phyloP scores from a whole-genome alignment of 2,888 invertebrate species.

The Leptodirus hochenwartii region DNA sequence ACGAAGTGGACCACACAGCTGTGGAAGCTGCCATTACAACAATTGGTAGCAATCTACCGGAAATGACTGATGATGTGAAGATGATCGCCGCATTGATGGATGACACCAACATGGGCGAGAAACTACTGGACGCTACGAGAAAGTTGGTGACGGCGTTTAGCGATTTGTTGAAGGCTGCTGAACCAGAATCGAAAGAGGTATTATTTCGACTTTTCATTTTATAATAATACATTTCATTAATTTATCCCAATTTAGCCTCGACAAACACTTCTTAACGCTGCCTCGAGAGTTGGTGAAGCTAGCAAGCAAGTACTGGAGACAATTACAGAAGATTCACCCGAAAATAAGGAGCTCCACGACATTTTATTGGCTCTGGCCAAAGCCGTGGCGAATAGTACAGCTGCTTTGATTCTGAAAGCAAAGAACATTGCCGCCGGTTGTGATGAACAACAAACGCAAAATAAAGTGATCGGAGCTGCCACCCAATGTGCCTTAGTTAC shows the following conservation, averaged over 20 bases:
- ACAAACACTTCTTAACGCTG: conserved; percentile 45
- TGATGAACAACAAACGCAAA: conserved; percentile 62
- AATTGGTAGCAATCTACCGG: conserved; percentile 89
- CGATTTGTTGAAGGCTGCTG: conserved; percentile 86
- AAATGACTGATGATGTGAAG: conserved; percentile 85
- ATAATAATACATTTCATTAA: not conserved
- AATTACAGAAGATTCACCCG: conserved; percentile 80
- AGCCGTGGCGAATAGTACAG: conserved; percentile 95
- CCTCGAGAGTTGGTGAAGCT: conserved; percentile 91
- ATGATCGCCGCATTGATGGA: conserved; percentile 93
- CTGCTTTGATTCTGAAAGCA: conserved; percentile 86
- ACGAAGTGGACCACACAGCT: conserved; percentile 88
- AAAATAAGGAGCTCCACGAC: conserved; percentile 69
- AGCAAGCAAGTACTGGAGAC: conserved; percentile 85
- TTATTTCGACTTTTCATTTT: conserved; percentile 3
- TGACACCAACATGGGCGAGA: conserved; percentile 63
- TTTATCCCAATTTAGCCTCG: not conserved
- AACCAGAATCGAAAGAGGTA: conserved; percentile 75
- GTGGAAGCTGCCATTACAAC: conserved; percentile 95
- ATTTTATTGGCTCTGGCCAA: conserved; percentile 87
- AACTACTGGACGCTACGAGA: conserved; percentile 79
- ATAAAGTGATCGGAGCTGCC: conserved; percentile 84
- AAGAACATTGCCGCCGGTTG: conserved; percentile 90
- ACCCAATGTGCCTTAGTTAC: conserved; percentile 95
- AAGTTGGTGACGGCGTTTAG: conserved; percentile 85